Evolutionary conservation across 1,140 invertebrate species (phyloP).

Genomic region (Trypoxylus dichotomus): DNA sequence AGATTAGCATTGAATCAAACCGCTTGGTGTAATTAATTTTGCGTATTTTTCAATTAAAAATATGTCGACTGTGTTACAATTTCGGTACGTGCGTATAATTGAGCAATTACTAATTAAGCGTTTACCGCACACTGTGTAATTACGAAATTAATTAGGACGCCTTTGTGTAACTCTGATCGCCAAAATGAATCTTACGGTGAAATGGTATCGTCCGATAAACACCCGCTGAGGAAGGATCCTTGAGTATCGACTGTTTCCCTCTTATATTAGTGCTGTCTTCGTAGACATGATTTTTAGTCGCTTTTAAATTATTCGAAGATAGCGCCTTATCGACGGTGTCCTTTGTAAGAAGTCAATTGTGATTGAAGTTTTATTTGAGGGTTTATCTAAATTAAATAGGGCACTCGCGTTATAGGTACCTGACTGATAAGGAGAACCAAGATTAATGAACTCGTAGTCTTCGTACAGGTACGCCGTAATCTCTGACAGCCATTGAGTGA

Average conservation of each 20-base stretch:
- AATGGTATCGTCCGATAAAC: neutral
- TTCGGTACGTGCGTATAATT: neutral
- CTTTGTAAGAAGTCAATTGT: constrained; percentile 5
- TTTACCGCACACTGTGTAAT: neutral
- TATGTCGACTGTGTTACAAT: neutral
- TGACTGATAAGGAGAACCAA: constrained; percentile 12
- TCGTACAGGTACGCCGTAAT: neutral
- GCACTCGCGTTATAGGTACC: neutral
- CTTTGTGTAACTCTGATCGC: neutral
- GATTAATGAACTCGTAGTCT: constrained; percentile 17
- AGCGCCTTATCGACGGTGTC: neutral
- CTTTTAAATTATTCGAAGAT: constrained; percentile 15
- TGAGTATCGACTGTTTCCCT: neutral
- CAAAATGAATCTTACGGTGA: neutral
- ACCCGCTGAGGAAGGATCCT: neutral
- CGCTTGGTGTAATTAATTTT: neutral
- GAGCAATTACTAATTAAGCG: neutral
- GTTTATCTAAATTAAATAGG: constrained; percentile 15
- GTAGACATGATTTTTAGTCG: neutral
- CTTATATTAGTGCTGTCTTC: neutral
- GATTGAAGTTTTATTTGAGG: constrained; percentile 11
- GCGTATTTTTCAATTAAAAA: constrained; percentile 3
- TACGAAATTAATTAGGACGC: neutral
- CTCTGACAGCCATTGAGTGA: constrained; percentile 6
- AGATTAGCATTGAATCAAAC: neutral